These are phyloP conservation scores for Keiferia lycopersicella DNA, from an alignment of 2,888 invertebrate genomes.

Conservation along the genomic window DNA sequence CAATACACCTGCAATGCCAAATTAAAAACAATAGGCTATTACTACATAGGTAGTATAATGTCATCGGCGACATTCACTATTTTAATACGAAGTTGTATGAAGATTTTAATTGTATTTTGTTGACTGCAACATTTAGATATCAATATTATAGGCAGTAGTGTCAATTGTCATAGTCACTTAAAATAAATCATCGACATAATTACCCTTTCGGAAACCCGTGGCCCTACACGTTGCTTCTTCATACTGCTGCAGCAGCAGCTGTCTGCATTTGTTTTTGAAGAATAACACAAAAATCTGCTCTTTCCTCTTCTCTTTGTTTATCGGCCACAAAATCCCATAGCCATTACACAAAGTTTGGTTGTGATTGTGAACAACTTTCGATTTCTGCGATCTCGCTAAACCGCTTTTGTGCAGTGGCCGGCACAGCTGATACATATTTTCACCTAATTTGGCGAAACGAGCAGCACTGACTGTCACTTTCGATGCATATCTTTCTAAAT, in stretches of 20 bases:
- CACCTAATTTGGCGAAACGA: conserved; percentile 16
- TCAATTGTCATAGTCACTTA: too few relatives aligned
- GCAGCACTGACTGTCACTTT: conserved; percentile 13
- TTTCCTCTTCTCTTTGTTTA: background rate
- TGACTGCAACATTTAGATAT: too few relatives aligned
- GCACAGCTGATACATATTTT: conserved; percentile 19
- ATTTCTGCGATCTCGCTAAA: conserved; percentile 22
- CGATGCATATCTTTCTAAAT: background rate
- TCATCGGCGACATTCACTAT: background rate
- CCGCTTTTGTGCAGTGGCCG: conserved; percentile 17
- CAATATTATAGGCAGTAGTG: too few relatives aligned
- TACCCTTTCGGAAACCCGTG: too few relatives aligned
- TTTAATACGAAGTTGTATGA: background rate
- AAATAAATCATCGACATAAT: too few relatives aligned
- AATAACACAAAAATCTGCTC: background rate
- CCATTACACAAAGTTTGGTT: background rate
- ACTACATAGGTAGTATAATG: conserved; percentile 7
- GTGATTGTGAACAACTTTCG: conserved; percentile 24
- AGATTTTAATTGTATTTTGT: background rate
- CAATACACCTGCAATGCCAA: conserved; percentile 27
- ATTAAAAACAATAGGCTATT: conserved; percentile 23
- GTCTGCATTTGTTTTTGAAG: too few relatives aligned
- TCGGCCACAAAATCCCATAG: background rate
- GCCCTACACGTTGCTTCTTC: too few relatives aligned
- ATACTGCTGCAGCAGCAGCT: too few relatives aligned